phyloP scores from a whole-genome alignment of 2,888 invertebrate species.

The Proisotoma minuta region DNA sequence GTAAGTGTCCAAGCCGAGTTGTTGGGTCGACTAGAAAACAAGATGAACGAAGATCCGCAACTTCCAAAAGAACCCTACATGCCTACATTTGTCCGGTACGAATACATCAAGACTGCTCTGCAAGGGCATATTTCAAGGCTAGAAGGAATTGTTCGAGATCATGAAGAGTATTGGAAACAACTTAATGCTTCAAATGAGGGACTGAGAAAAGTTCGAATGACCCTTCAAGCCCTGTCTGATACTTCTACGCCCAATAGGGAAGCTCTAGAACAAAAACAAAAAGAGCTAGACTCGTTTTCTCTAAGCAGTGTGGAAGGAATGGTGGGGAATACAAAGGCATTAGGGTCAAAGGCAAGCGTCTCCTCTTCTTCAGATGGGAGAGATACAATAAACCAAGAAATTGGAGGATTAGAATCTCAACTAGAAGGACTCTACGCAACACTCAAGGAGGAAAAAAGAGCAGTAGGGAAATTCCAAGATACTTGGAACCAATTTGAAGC shows the following conservation, averaged over 20 bases:
- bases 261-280: constrained; percentile 31
- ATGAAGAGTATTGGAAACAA: constrained; percentile 78
- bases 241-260: constrained; percentile 77
- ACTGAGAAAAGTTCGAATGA: constrained; percentile 73
- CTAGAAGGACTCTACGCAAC: constrained; percentile 76
- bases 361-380: constrained; percentile 78
- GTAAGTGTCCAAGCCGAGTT: constrained; percentile 73
- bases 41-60: constrained; percentile 65
- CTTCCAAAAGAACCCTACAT: constrained; percentile 61
- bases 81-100: constrained; percentile 66
- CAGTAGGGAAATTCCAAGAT: constrained; percentile 68
- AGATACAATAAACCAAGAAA: constrained; percentile 73
- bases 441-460: constrained; percentile 69
- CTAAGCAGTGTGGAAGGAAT: constrained; percentile 57
- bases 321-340: constrained; percentile 66
- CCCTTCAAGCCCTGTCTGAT: constrained; percentile 77
- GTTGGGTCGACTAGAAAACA: constrained; percentile 69
- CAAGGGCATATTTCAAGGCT: constrained; percentile 50
- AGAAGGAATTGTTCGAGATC: constrained; percentile 73
- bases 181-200: constrained; percentile 79
- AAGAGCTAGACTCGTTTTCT: constrained; percentile 19
- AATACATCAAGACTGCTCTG: constrained; percentile 59
- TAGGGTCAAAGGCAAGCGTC: constrained; percentile 69
- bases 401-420: constrained; percentile 71
- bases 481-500: constrained; percentile 77